Evolutionary conservation across 1,140 invertebrate genomes (phyloP), one percentile per base, ranked within the genome.

Genomic region (Phocides pigmalion): DNA sequence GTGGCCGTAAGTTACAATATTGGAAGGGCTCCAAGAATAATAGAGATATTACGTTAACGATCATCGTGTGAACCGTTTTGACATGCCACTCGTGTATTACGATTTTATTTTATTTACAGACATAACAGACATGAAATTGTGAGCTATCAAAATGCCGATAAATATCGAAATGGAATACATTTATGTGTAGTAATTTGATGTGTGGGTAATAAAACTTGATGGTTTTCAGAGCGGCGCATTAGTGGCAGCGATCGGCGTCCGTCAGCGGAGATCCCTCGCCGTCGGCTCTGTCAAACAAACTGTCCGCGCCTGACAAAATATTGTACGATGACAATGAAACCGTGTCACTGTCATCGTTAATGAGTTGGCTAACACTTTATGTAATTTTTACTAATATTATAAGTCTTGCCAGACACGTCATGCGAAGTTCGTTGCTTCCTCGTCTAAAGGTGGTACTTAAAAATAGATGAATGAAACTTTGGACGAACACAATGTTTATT

Each of bases 31-130:
- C 78, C 78, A 82, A 82, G 28, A 76, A 72, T 72, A 79, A 81
- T 76, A 76, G 37, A 71, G 61, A 75, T 68, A 70, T 70, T 66
- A 69, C 71, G 56, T 64, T 78, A 74, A 82, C 62, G 73, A 77
- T 61, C 62, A 72, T 58, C 68, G 62, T 71, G 68, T 66, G 70
- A 79, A 76, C 66, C 44, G 28, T 66, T 66, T 66, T 62, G 59
- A 68, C 65, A 70, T 64, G 47, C 61, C 35, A 37, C 46, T 64
- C 61, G 44, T 47, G 37, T 49, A 28, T 63, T 70, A 66, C 56
- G 42, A 76, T 76, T 75, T 75, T 67, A 74, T 74, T 77, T 72
- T 84, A 82, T 87, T 83, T 85, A 81, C 72, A 82, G 61, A 80
- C 77, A 82, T 77, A 84, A 84, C 79, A 84, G 70, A 69, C 64